Evolutionary conservation across 1,140 invertebrate species (phyloP), one percentile per base, ranked within the genome.

Genomic region (Helicoverpa armigera): DNA sequence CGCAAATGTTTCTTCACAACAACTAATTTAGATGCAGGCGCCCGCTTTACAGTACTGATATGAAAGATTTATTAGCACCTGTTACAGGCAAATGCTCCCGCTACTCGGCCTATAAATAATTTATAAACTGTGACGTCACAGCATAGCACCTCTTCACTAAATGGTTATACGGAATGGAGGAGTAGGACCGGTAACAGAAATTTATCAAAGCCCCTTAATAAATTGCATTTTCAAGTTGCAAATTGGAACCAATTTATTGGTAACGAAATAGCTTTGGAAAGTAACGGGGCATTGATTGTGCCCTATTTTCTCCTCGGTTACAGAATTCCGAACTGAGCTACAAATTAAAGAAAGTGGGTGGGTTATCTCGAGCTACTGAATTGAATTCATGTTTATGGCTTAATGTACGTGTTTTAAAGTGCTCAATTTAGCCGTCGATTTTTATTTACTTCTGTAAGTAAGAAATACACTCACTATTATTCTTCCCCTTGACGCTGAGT

Each of bases 401-500:
- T 9, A 43, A 43, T 43, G 35, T 43, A 43, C 3, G 35, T 43
- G 5, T 9, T 35, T 35, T 3, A 35, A 35, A 5, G 35, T 43
- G 35, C 4, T 43, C 7, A 1, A 43, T 43, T 43, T 43, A 9
- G 3, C 5, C 35, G 35, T 43, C 9, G 53, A 13, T 54, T 54
- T 54, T 54, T 54, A 54, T 14, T 12, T 13, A 54, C n/a, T 61
- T 61, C 23, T 29, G 23, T 23, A 11, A 23, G 58, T 3, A 35
- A 54, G 23, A 12, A 11, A 11, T 35, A 9, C 0, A 97, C 98
- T 97, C 95, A 99, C 98, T 99, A 95, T 98, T 98, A 95, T 99
- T 99, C 94, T 99, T 99, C 85, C 98, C 99, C 96, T 99, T 99
- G 84, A 99, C 98, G 95, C 99, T 99, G 70, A 99, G 96, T 90